Conservation (phyloP, 2,113 vertebrate species). For the Grammatotria lemairii region DNA sequence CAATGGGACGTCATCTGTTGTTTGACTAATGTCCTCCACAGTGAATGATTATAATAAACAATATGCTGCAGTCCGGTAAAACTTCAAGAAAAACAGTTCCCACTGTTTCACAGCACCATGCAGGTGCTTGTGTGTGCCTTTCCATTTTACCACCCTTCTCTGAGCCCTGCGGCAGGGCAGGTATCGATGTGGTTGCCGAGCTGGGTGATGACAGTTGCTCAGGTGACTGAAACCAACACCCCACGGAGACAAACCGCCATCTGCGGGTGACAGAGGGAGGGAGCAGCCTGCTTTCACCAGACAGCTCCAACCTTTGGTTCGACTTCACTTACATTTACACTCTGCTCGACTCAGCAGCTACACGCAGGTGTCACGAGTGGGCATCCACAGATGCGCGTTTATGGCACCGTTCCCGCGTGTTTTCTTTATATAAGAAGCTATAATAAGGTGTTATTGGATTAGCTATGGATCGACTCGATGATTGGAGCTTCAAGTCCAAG, state of each 20-base stretch:
- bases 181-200: not conserved
- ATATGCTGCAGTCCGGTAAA: not conserved
- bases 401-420: not conserved
- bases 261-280: constrained; percentile 17
- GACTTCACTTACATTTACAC: not conserved
- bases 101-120: not conserved
- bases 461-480: constrained; percentile 55
- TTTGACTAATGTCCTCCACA: not conserved
- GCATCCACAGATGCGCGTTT: not conserved
- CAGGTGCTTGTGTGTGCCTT: not conserved
- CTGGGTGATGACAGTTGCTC: constrained; percentile 6
- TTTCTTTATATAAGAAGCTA: not conserved
- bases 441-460: not conserved
- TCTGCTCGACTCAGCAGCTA: not conserved
- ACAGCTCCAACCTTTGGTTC: not conserved
- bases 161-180: not conserved
- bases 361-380: not conserved
- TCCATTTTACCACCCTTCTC: not conserved
- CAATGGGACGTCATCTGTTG: not conserved
- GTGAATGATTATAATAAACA: not conserved
- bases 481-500: constrained; percentile 53
- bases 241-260: not conserved
- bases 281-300: not conserved
- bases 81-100: not conserved
- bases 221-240: constrained; percentile 33